Percentiles rank a stretch among this genome's conserved stretches.
phyloP scores from a whole-genome alignment of 1,140 invertebrate species.

The Drosophila ohnishii region DNA sequence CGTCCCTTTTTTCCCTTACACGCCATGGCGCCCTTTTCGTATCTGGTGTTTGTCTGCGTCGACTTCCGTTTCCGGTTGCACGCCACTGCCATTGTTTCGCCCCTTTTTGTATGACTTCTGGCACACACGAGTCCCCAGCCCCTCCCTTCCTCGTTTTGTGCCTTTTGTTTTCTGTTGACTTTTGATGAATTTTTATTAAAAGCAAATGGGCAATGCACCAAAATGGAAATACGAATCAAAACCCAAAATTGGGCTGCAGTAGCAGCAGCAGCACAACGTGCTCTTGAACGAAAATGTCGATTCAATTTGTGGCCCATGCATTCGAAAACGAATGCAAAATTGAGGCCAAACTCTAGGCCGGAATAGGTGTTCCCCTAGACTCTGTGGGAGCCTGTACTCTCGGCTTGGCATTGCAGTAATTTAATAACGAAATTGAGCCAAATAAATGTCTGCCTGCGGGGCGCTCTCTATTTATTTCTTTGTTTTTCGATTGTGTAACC shows the following conservation, averaged over 20 bases:
- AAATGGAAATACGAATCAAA: constrained; percentile 46
- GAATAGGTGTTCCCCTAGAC: background rate
- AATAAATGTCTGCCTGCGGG: constrained; percentile 26
- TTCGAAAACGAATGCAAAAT: constrained; percentile 9
- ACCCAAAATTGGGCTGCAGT: constrained; percentile 5
- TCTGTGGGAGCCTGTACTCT: background rate
- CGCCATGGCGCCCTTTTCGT: constrained; percentile 61
- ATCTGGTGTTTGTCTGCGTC: constrained; percentile 66
- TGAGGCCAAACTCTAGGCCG: background rate
- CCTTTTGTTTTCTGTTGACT: constrained; percentile 36
- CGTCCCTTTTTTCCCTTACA: constrained; percentile 11
- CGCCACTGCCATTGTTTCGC: constrained; percentile 53
- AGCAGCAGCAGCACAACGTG: constrained; percentile 4
- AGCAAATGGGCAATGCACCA: constrained; percentile 51
- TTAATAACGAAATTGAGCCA: constrained; percentile 7
- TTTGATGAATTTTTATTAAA: constrained; percentile 63
- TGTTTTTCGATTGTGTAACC: constrained; percentile 48
- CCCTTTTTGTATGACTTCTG: constrained; percentile 58
- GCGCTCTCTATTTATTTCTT: constrained; percentile 20
- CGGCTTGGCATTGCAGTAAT: background rate
- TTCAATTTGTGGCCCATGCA: constrained; percentile 33
- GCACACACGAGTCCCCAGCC: constrained; percentile 42
- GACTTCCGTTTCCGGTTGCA: constrained; percentile 75
- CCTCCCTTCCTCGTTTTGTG: constrained; percentile 16
- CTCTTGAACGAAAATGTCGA: constrained; percentile 29